A percentile compares a stretch with the other conserved stretches of the same genome.
Evolutionary conservation across 1,140 invertebrate genomes (phyloP).

Genomic region (Apis laboriosa): DNA sequence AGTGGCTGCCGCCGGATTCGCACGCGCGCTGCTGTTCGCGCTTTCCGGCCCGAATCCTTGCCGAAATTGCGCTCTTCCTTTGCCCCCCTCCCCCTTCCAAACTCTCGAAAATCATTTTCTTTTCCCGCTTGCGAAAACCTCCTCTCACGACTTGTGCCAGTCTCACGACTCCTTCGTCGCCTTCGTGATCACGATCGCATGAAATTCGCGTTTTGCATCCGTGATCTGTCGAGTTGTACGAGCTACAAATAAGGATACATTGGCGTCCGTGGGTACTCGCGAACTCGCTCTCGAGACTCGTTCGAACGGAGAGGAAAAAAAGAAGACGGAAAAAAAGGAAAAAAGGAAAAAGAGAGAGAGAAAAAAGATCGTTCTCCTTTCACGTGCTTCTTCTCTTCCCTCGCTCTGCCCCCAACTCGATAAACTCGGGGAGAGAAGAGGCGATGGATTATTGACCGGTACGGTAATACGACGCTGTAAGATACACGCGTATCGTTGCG

Average conservation of each 20-base stretch:
- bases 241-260: slow-evolving; percentile 2
- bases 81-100: background rate
- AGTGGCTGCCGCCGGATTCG: slow-evolving; percentile 3
- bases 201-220: slow-evolving; percentile 7
- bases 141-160: background rate
- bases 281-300: background rate
- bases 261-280: background rate
- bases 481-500: slow-evolving; percentile 46
- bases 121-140: background rate
- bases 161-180: background rate
- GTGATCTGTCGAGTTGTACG: background rate
- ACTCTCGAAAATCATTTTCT: slow-evolving; percentile 1
- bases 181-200: slow-evolving; percentile 3
- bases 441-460: slow-evolving; percentile 58
- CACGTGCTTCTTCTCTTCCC: background rate
- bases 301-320: background rate
- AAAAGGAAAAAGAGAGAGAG: too few relatives aligned
- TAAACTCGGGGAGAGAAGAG: slow-evolving; percentile 2
- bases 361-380: slow-evolving; percentile 45
- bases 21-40: slow-evolving; percentile 60
- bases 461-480: slow-evolving; percentile 39
- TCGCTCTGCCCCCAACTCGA: background rate
- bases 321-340: background rate
- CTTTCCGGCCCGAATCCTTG: slow-evolving; percentile 68
- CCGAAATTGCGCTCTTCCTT: slow-evolving; percentile 66